These are phyloP conservation scores for Loripinus fragilis DNA, from an alignment of 2,888 invertebrate genomes.

Conservation along the genomic window DNA sequence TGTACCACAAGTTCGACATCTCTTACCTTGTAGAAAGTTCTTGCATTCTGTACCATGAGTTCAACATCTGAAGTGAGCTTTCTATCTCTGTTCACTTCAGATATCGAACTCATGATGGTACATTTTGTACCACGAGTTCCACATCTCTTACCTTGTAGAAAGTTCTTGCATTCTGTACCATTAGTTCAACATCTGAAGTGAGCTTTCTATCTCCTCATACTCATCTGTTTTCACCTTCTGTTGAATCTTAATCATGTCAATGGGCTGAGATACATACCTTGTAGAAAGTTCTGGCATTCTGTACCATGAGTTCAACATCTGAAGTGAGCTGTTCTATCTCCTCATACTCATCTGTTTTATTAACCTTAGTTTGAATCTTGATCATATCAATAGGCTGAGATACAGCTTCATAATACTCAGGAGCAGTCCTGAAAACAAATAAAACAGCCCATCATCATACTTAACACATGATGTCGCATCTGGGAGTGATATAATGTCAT, in stretches of 20 bases:
- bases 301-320: conserved; percentile 95
- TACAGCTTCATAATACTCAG: conserved; percentile 88
- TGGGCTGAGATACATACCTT: conserved; percentile 93
- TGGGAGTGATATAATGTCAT: too few relatives aligned
- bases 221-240: conserved; percentile 98
- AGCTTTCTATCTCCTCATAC: conserved; percentile 96
- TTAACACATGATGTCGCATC: too few relatives aligned
- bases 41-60: conserved; percentile 96
- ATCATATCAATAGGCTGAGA: conserved; percentile 97
- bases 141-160: conserved; percentile 96
- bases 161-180: conserved; percentile 97
- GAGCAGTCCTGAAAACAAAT: conserved; percentile 79
- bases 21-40: conserved; percentile 95
- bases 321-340: conserved; percentile 95
- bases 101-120: too few relatives aligned
- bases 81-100: too few relatives aligned
- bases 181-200: conserved; percentile 93
- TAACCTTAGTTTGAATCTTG: conserved; percentile 96
- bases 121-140: too few relatives aligned
- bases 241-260: conserved; percentile 97
- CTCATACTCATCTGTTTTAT: conserved; percentile 98
- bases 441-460: too few relatives aligned
- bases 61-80: conserved; percentile 95
- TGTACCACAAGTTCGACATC: too few relatives aligned
- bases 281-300: conserved; percentile 98